Percentiles rank a stretch among this genome's conserved stretches.
phyloP scores from a whole-genome alignment of 2,113 vertebrate species.

The Panthera uncia region DNA sequence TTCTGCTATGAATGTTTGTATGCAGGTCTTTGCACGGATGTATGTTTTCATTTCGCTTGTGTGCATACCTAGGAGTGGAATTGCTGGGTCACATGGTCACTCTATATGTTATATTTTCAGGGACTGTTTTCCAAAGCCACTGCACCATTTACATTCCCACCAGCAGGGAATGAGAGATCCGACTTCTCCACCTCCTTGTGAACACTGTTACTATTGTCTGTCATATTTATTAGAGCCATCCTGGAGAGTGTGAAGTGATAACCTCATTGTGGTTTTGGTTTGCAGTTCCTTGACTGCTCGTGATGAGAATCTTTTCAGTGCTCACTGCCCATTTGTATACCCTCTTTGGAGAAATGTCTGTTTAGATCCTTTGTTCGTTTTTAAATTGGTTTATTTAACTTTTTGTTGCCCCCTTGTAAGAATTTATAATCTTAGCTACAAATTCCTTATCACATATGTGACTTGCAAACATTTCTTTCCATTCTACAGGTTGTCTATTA shows the following conservation, averaged over 20 bases:
- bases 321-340: not conserved
- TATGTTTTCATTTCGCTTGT: not conserved
- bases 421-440: not conserved
- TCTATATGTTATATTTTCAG: not conserved
- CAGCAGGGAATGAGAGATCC: not conserved
- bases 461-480: not conserved
- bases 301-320: not conserved
- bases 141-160: not conserved
- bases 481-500: not conserved
- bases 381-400: not conserved
- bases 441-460: not conserved
- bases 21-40: not conserved
- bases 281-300: not conserved
- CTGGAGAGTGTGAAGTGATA: not conserved
- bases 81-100: not conserved
- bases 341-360: slow-evolving; percentile 26
- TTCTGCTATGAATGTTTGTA: not conserved
- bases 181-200: not conserved
- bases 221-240: not conserved
- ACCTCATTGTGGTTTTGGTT: not conserved
- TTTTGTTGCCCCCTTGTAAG: not conserved
- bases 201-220: not conserved
- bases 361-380: not conserved
- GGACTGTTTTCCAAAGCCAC: not conserved
- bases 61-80: not conserved